Evolutionary conservation across 2,797 vertebrate genomes (phyloP), one percentile per base, ranked within the genome.

Genomic region (Rhynchonycteris naso): DNA sequence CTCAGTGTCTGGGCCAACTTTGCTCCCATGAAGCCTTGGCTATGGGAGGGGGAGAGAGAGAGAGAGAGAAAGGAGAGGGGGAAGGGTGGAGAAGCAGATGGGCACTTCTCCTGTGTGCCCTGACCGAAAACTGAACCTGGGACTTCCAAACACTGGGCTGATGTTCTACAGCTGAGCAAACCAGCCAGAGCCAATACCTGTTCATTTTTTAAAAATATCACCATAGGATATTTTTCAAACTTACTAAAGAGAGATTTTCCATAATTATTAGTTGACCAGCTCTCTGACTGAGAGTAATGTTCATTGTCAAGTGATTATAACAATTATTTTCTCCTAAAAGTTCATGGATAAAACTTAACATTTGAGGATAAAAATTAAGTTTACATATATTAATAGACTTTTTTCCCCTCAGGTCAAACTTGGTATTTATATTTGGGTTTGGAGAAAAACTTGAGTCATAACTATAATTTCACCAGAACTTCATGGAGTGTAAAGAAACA

Each of bases 241-340:
- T 63, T 71, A 78, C 13, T 69, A 19, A 80, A 66, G 6, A 33
- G 12, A 88, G 22, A 30, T 59, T 90, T 95, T 68, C 56, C 5
- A n/a, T 78, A 33, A 61, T 93, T 79, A 33, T 38, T 58, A 71
- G 47, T 63, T 90, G 38, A 58, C 18, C 14, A n/a, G 30, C 21
- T 78, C 18, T 35, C 35, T 28, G 30, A 47, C 22, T 56, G 19
- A 90, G 30, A 16, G 11, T 69, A 50, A 54, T 52, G 16, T 28
- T 78, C 43, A 33, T 71, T 96, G 85, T 91, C 54, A 83, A 19
- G 50, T 30, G 5, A 80, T 76, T 80, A 72, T 89, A n/a, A 86
- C 13, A 5, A 68, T 50, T 74, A 30, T 68, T 72, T 80, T 81
- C 58, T 89, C 28, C 52, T 71, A 78, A n/a, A 6, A 52, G 24